These are phyloP conservation scores for Aethes cnicana DNA, from an alignment of 2,888 invertebrate genomes.

Conservation along the genomic window DNA sequence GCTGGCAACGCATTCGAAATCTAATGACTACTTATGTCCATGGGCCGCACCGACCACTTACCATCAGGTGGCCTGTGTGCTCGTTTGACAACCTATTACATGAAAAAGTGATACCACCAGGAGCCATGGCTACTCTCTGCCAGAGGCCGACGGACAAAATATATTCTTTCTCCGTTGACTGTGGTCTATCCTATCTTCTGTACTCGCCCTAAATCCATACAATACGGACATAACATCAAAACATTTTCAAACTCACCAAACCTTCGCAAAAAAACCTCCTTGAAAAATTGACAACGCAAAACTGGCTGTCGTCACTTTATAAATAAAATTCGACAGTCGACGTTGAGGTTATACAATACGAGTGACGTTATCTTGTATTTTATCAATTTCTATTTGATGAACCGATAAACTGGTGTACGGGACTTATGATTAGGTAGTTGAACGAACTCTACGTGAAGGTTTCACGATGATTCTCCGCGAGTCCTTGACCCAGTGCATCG, in stretches of 20 bases:
- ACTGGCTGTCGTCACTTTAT: conserved; percentile 12
- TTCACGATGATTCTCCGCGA: conserved; percentile 22
- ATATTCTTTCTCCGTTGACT: too few relatives aligned
- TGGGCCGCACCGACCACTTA: too few relatives aligned
- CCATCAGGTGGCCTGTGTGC: too few relatives aligned
- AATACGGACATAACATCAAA: too few relatives aligned
- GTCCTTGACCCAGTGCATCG: neutral
- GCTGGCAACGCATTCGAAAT: too few relatives aligned
- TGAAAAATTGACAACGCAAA: conserved; percentile 15
- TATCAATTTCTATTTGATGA: conserved; percentile 18
- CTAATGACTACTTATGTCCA: too few relatives aligned
- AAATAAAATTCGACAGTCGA: conserved; percentile 11
- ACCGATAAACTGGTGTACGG: conserved; percentile 16
- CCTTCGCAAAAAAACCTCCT: conserved; percentile 9
- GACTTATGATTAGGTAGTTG: conserved; percentile 15
- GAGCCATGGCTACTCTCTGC: too few relatives aligned
- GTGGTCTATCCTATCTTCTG: too few relatives aligned
- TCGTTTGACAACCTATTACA: too few relatives aligned
- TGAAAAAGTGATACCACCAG: too few relatives aligned
- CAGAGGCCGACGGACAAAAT: too few relatives aligned
- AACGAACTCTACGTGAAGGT: neutral
- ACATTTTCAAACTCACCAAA: neutral
- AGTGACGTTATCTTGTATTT: conserved; percentile 23
- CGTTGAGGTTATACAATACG: conserved; percentile 19
- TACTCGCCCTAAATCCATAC: too few relatives aligned